phyloP scores from a whole-genome alignment of 2,797 vertebrate genomes.

The Ctenopoma multispine region DNA sequence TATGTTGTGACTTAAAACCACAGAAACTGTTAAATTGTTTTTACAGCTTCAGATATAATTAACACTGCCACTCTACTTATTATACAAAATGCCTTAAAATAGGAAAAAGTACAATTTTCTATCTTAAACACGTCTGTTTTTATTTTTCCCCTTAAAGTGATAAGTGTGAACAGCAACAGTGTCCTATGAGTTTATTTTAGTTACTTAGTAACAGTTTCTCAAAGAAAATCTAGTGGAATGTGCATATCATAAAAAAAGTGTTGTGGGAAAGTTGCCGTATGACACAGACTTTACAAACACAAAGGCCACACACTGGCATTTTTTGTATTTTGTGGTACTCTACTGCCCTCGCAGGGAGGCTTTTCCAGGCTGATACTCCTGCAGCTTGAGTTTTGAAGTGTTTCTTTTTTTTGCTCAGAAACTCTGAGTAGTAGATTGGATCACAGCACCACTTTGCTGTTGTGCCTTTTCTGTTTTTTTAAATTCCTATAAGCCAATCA shows the following conservation, averaged over 20 bases:
- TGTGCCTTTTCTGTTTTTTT: constrained; percentile 49
- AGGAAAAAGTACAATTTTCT: constrained; percentile 30
- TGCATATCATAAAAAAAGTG: background rate
- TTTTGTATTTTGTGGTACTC: background rate
- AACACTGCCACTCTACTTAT: constrained; percentile 4
- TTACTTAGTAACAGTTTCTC: constrained; percentile 1
- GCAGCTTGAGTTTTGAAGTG: constrained; percentile 7
- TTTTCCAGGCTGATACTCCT: background rate
- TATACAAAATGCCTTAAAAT: constrained; percentile 27
- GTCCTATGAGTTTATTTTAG: constrained; percentile 5
- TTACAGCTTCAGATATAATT: constrained; percentile 15
- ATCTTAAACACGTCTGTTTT: constrained; percentile 15
- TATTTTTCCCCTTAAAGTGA: background rate
- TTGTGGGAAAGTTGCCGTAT: constrained; percentile 15
- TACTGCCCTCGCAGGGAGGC: background rate
- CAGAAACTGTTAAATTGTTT: constrained; percentile 11
- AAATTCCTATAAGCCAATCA: constrained; percentile 1
- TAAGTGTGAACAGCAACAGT: constrained; percentile 5
- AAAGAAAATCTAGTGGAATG: background rate
- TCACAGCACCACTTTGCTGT: constrained; percentile 19
- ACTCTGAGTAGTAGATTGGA: constrained; percentile 1
- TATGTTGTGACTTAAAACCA: constrained; percentile 4
- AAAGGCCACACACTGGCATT: background rate
- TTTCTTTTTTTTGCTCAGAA: background rate
- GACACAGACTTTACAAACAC: constrained; percentile 2